Evolutionary conservation across 2,113 vertebrate genomes (phyloP).

Genomic region (Ancistrus triradiatus): DNA sequence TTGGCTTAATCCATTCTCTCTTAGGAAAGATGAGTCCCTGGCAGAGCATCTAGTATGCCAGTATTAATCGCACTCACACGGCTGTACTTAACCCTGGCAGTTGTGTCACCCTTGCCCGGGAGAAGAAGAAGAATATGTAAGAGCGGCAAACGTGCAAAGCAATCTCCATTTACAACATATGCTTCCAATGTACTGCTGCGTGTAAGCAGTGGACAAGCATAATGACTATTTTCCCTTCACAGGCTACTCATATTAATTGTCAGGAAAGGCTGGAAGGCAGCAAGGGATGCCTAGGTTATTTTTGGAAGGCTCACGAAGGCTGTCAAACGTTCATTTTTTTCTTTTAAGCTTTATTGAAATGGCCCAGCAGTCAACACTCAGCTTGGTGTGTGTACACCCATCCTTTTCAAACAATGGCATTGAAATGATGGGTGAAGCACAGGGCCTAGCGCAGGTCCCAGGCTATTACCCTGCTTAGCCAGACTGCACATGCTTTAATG

Average conservation of each 20-base stretch:
- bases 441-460: constrained; percentile 32
- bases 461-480: constrained; percentile 28
- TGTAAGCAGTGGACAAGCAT: constrained; percentile 56
- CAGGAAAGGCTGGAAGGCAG: constrained; percentile 39
- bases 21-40: constrained; percentile 16
- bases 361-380: constrained; percentile 49
- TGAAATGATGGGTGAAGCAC: constrained; percentile 40
- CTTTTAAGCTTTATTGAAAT: constrained; percentile 25
- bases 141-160: constrained; percentile 33
- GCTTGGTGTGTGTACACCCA: constrained; percentile 41
- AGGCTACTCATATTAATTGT: constrained; percentile 51
- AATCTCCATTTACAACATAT: constrained; percentile 53
- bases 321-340: constrained; percentile 30
- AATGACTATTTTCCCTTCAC: constrained; percentile 53
- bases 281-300: constrained; percentile 40
- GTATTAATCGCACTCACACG: constrained; percentile 19
- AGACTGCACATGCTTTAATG: constrained; percentile 40
- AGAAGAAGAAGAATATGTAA: constrained; percentile 31
- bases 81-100: constrained; percentile 29
- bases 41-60: constrained; percentile 20
- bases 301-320: constrained; percentile 43
- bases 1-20: background rate
- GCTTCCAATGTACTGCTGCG: constrained; percentile 61
- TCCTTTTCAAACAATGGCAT: constrained; percentile 53
- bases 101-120: constrained; percentile 22